Percentiles rank a stretch among this genome's conserved stretches.
These are phyloP conservation scores for Ophion slaviceki DNA, from an alignment of 2,888 invertebrate species.

Conservation along the genomic window DNA sequence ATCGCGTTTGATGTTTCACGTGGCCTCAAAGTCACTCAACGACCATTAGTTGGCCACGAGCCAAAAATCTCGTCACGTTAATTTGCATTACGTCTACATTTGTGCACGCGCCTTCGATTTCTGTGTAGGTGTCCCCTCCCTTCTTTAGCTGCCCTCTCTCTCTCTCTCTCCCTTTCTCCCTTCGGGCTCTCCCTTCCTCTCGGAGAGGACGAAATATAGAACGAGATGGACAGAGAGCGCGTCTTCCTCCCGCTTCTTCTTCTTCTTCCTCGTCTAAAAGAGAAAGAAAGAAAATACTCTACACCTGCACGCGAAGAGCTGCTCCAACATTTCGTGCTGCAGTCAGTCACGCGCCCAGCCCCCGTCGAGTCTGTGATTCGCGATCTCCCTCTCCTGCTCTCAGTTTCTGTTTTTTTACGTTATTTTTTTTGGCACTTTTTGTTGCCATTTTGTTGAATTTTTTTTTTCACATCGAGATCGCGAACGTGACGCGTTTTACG, in stretches of 20 bases:
- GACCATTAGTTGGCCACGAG: slow-evolving; percentile 19
- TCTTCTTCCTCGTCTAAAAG: slow-evolving; percentile 29
- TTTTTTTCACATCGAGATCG: background rate
- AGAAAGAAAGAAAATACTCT: slow-evolving; percentile 2
- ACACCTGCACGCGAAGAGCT: background rate
- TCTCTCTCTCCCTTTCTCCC: background rate
- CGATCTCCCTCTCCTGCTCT: background rate
- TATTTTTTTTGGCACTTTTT: background rate
- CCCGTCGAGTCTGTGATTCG: slow-evolving; percentile 32
- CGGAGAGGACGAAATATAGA: background rate
- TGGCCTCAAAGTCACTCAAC: slow-evolving; percentile 1
- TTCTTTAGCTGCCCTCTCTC: background rate
- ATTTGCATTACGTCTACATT: slow-evolving; percentile 45
- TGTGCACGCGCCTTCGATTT: slow-evolving; percentile 38
- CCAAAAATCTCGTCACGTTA: slow-evolving; percentile 53
- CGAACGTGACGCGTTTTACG: slow-evolving; percentile 8
- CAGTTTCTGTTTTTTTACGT: background rate
- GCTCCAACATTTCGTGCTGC: slow-evolving; percentile 41
- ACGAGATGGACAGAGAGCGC: slow-evolving; percentile 7
- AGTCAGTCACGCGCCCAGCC: slow-evolving; percentile 58
- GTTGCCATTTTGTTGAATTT: background rate
- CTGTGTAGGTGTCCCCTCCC: slow-evolving; percentile 4
- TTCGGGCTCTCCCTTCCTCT: background rate
- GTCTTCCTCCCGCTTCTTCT: slow-evolving; percentile 13
- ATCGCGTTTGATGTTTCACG: background rate